Evolutionary conservation across 2,113 vertebrate genomes (phyloP), one percentile per base, ranked within the genome.

Genomic region (Xiphorhynchus elegans): DNA sequence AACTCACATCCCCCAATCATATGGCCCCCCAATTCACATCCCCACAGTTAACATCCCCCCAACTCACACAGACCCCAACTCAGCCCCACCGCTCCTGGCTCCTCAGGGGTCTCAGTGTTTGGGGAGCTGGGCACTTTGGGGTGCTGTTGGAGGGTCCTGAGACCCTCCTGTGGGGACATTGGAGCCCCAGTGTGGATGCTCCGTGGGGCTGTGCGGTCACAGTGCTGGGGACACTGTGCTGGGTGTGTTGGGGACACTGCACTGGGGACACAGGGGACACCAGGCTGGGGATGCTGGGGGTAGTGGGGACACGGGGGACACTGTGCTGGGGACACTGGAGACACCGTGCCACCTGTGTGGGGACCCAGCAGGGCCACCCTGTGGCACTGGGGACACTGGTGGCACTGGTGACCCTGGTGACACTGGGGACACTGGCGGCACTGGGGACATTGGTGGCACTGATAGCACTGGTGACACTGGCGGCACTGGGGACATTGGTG

Each of bases 331-430:
- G 5, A 13, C 31, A 11, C 6, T 9, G n/a, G 23, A n/a, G 18
- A 14, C 58, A 5, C 17, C 2, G 1, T 50, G 25, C 46, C 9
- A 20, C 20, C 46, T 20, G 46, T 31, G 33, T 3, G 7, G 16
- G 55, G 31, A 24, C 9, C 10, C 37, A 37, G 3, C 4, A 17
- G 6, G 40, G 11, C 19, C 10, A 6, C 16, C 5, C 1, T 16
- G 56, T 19, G 4, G 0, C 13, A 0, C 20, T 1, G 60, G 53
- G 28, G 16, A 17, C 26, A 6, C 13, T 1, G 42, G 40, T 40
- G 44, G 17, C 37, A 37, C 37, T 13, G 40, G 40, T n/a, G n/a
- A n/a, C n/a, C n/a, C n/a, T n/a, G n/a, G n/a, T n/a, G n/a, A n/a
- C n/a, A n/a, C n/a, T n/a, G n/a, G n/a, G n/a, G n/a, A n/a, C n/a